Evolutionary conservation across 2,113 vertebrate species (phyloP).

Genomic region (Gobio gobio): DNA sequence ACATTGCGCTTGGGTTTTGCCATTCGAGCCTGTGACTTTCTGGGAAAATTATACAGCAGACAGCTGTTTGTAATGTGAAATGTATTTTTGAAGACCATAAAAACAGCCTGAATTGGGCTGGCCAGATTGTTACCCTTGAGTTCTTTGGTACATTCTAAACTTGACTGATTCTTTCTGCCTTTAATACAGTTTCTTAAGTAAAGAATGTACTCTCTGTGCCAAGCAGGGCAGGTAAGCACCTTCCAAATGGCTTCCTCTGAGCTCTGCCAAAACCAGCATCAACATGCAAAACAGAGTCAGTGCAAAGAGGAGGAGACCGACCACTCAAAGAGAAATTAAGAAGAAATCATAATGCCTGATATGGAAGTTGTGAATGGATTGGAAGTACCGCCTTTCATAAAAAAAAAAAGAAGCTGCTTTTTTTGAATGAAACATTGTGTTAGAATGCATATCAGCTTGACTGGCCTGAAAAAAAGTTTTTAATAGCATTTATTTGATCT

Average conservation of each 20-base stretch:
- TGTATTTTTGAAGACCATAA: slow-evolving; percentile 76
- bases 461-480: not conserved
- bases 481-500: not conserved
- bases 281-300: not conserved
- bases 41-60: slow-evolving; percentile 78
- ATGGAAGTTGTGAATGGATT: not conserved
- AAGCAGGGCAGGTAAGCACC: slow-evolving; percentile 26
- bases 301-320: not conserved
- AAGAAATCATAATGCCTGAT: not conserved
- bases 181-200: slow-evolving; percentile 1
- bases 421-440: too few species aligned
- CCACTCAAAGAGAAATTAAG: not conserved
- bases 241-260: slow-evolving; percentile 41
- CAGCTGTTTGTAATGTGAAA: slow-evolving; percentile 80
- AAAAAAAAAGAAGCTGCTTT: too few species aligned
- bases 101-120: slow-evolving; percentile 65
- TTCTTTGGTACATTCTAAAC: slow-evolving; percentile 3
- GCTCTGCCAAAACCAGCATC: slow-evolving; percentile 12
- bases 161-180: not conserved
- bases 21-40: slow-evolving; percentile 66
- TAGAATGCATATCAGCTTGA: too few species aligned
- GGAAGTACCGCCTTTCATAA: not conserved
- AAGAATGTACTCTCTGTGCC: not conserved
- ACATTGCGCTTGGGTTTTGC: slow-evolving; percentile 75
- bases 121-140: slow-evolving; percentile 3